These are phyloP conservation scores for Lampropteryx suffumata DNA, from an alignment of 2,888 invertebrate genomes.

Conservation along the genomic window DNA sequence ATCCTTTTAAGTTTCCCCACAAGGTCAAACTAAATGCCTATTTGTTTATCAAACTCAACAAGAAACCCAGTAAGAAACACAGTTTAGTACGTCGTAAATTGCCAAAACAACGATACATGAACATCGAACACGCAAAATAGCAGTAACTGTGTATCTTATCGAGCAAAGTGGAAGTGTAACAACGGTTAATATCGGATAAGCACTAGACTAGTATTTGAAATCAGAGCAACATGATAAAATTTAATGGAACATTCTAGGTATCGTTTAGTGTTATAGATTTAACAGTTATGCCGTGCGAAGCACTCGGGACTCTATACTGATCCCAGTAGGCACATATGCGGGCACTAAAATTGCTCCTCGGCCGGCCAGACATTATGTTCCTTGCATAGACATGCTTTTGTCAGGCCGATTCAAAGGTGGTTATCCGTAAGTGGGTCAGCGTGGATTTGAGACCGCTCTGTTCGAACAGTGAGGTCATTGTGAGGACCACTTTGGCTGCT, in stretches of 20 bases:
- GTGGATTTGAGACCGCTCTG: constrained; percentile 61
- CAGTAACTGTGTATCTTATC: constrained; percentile 37
- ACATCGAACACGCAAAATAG: constrained; percentile 39
- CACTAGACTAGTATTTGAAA: constrained; percentile 40
- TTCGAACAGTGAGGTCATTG: constrained; percentile 53
- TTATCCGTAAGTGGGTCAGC: constrained; percentile 72
- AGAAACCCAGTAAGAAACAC: constrained; percentile 23
- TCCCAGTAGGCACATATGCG: constrained; percentile 65
- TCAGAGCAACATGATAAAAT: constrained; percentile 48
- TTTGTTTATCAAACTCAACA: constrained; percentile 20
- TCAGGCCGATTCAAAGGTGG: constrained; percentile 71
- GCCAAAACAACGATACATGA: constrained; percentile 31
- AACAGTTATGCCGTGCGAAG: constrained; percentile 45
- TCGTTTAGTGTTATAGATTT: constrained; percentile 51
- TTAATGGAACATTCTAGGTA: constrained; percentile 49
- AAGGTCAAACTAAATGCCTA: constrained; percentile 22
- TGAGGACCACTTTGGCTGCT: constrained; percentile 49
- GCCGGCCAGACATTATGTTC: constrained; percentile 68
- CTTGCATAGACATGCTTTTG: constrained; percentile 73
- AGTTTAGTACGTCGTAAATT: constrained; percentile 23
- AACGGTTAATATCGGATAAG: constrained; percentile 39
- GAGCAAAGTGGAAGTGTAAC: constrained; percentile 39
- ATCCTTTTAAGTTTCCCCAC: constrained; percentile 21
- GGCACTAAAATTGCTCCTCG: constrained; percentile 70
- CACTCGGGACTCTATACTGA: constrained; percentile 46